Evolutionary conservation across 2,797 vertebrate genomes (phyloP).

Genomic region (Pachyuromys duprasi): DNA sequence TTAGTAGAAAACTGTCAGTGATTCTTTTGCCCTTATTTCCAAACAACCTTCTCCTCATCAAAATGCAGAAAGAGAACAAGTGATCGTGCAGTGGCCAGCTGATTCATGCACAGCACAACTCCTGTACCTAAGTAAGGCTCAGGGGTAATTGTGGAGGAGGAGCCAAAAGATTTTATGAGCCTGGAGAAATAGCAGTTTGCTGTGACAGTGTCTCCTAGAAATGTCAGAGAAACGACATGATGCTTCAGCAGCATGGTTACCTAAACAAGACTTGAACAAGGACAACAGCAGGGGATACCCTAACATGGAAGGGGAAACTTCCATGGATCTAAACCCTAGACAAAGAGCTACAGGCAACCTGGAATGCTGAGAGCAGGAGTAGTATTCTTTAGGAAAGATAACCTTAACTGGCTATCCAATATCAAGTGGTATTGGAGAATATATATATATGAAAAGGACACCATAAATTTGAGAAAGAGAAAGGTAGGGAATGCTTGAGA

Average conservation of each 20-base stretch:
- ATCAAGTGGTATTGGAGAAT: background rate
- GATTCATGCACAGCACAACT: background rate
- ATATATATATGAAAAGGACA: background rate
- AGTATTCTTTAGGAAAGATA: too few relatives aligned
- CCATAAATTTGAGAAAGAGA: background rate
- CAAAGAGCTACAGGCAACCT: background rate
- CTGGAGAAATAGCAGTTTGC: background rate
- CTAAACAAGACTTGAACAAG: background rate
- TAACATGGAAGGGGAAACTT: background rate
- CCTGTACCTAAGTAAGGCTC: too few relatives aligned
- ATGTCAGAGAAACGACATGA: background rate
- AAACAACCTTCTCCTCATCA: background rate
- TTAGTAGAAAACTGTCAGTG: background rate
- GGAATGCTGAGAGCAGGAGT: background rate
- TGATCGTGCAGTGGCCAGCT: too few relatives aligned
- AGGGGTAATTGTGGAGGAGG: background rate
- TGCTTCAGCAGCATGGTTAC: too few relatives aligned
- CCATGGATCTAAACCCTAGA: too few relatives aligned
- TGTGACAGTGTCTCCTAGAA: background rate
- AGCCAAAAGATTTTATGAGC: background rate
- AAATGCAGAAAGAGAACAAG: background rate
- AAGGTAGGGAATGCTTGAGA: background rate
- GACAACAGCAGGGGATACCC: too few relatives aligned
- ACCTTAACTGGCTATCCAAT: background rate
- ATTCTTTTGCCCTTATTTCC: conserved; percentile 3